Conservation (phyloP, 1,140 invertebrate species). For the Bombus polaris region DNA sequence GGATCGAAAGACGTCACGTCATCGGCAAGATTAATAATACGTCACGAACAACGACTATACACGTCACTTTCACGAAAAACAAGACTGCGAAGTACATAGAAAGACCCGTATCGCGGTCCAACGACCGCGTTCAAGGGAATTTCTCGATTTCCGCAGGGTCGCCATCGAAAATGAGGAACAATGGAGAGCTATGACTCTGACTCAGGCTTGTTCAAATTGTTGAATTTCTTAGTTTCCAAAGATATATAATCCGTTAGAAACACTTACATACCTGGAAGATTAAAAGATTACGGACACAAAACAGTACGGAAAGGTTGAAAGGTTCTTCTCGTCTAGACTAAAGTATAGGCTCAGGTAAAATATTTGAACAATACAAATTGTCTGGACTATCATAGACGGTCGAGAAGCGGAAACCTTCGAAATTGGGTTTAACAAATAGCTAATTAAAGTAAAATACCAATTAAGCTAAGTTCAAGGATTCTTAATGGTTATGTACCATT, state of each 20-base stretch:
- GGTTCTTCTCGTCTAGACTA: neutral
- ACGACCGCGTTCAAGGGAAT: conserved; percentile 16
- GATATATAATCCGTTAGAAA: accelerated
- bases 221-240: neutral
- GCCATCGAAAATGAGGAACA: neutral
- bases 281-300: too few species aligned
- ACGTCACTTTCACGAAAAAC: conserved; percentile 22
- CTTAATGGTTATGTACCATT: too few species aligned
- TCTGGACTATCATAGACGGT: accelerated
- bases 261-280: too few species aligned
- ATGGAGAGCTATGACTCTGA: neutral
- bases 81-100: neutral
- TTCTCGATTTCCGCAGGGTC: neutral
- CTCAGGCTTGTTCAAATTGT: neutral
- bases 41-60: neutral
- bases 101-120: neutral
- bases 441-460: too few species aligned
- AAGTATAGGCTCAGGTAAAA: neutral
- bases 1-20: neutral
- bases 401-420: too few species aligned
- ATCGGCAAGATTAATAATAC: neutral
- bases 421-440: too few species aligned
- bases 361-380: too few species aligned
- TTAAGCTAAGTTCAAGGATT: too few species aligned
- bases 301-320: neutral